These are phyloP conservation scores for Myzus persicae DNA, from an alignment of 1,140 invertebrate species.

Conservation along the genomic window DNA sequence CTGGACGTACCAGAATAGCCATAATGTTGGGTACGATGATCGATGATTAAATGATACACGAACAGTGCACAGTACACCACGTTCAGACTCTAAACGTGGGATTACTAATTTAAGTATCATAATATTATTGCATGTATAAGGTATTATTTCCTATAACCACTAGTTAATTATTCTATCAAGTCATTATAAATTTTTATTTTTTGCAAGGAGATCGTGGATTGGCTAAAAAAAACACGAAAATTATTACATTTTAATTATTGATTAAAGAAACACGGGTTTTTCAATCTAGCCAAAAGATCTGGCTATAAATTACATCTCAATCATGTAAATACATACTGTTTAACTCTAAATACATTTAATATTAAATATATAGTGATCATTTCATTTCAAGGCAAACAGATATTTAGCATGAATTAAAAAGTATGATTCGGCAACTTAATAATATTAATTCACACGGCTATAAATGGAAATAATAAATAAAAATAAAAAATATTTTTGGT, in stretches of 20 bases:
- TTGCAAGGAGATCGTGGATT: background rate
- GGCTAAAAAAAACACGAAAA: background rate
- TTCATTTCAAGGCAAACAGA: background rate
- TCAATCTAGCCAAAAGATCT: background rate
- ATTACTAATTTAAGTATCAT: background rate
- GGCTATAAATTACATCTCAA: constrained; percentile 21
- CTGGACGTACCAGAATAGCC: background rate
- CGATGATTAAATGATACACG: constrained; percentile 30
- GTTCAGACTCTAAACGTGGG: background rate
- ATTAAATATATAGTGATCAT: background rate
- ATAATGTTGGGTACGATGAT: background rate
- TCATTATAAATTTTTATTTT: background rate
- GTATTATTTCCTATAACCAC: background rate
- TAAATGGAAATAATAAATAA: background rate
- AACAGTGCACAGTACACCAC: background rate
- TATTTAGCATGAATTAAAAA: constrained; percentile 31
- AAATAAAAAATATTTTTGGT: too few relatives aligned
- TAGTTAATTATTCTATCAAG: background rate
- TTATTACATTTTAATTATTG: constrained; percentile 13
- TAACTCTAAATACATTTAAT: background rate
- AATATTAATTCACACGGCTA: background rate
- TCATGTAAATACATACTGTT: constrained; percentile 18
- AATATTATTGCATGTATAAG: background rate
- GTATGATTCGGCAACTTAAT: constrained; percentile 28
- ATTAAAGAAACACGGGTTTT: background rate